Percentiles rank a stretch among this genome's conserved stretches.
Conservation (phyloP, 35 echinoderm and acorn worm species). For the Strongylocentrotus purpuratus region DNA sequence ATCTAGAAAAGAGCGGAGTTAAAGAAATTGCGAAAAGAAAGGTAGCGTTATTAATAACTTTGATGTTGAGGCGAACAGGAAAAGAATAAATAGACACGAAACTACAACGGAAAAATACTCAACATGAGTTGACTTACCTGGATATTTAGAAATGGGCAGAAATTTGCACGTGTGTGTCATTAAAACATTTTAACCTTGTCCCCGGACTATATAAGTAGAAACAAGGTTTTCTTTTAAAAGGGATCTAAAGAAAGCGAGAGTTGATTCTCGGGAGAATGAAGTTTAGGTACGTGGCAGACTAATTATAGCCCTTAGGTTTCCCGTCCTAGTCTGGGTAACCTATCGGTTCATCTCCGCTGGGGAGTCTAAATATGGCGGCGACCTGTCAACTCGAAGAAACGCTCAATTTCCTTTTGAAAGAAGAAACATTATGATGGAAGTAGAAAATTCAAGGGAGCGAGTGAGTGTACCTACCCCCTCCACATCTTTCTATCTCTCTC, state of each 20-base stretch:
- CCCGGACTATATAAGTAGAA: neutral
- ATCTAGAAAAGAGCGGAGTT: no score
- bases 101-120: neutral
- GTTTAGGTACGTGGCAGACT: conserved; percentile 1
- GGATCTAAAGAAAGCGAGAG: neutral
- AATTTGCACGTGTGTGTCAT: neutral
- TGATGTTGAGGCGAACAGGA: neutral
- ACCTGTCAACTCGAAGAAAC: conserved; percentile 34
- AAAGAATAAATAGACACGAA: neutral
- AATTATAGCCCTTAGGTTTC: conserved; percentile 17
- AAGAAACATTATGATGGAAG: neutral
- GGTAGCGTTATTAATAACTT: no score
- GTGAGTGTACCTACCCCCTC: neutral
- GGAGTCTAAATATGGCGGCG: conserved; percentile 1
- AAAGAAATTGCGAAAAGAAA: no score
- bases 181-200: neutral
- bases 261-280: neutral
- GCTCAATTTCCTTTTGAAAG: conserved; percentile 24
- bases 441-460: neutral
- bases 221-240: neutral
- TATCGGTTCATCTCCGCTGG: neutral
- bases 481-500: neutral
- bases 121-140: neutral
- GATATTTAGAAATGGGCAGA: neutral
- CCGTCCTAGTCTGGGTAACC: neutral